Base-by-base conservation (phyloP, 2,888 invertebrate genomes). In the Philhelius pedissequus region DNA sequence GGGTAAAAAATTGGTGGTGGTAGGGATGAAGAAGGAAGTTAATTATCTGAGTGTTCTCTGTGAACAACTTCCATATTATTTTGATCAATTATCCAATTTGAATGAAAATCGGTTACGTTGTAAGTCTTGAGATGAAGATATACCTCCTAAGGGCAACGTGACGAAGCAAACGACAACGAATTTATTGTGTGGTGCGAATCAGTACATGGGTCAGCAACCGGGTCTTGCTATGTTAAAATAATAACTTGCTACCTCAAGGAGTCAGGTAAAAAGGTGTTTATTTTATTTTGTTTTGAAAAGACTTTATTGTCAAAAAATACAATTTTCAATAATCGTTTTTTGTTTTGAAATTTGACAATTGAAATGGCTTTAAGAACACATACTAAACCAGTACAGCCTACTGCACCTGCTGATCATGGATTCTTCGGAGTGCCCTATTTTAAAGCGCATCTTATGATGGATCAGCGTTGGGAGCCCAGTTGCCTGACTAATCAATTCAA, bases 361-460 rank as follows among this genome's bases (percentile, higher is more conserved):
- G 15, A 40, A 32, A 81, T 81, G 84, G 50, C 56, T 35, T 32
- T 73, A 35, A 68, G 40, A 38, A 86, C 74, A 11, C 74, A 82
- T 32, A 82, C 58, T 15, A 90, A 87, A 56, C 89, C 90, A 3
- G 90, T 90, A 50, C 89, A 89, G 86, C 89, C 90, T 0, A 88
- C 88, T 0, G 86, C 90, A 3, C 80, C 90, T 32, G 87, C 88
- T 9, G 87, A 88, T 48, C 92, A 92, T 88, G 90, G 90, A 3
- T 87, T 92, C 13, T 91, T 92, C 30, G 91, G 91, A 9, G 86
- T 88, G 35, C 87, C 88, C 27, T 90, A 74, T 87, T 88, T 90
- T 30, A 88, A 89, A 2, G 89, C 89, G 62, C 91, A 92, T 73
- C 87, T 90, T 84, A 88, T 92, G 87, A 86, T 89, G 13, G 91